Conservation (phyloP, 2,797 vertebrate genomes). For the Chanos chanos region DNA sequence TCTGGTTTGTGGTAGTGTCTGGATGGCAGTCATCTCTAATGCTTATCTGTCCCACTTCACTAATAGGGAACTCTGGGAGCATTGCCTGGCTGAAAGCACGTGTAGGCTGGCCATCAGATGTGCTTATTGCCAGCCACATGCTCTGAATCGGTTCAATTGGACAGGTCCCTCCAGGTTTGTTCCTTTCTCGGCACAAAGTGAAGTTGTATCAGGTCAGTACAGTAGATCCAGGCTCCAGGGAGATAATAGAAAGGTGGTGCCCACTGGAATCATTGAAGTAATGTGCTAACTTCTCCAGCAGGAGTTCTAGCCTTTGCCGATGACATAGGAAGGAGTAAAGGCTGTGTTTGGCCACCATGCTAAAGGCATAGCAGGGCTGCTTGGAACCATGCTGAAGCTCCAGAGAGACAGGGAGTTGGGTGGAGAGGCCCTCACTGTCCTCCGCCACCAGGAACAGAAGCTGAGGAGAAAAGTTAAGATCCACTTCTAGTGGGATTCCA, state of each 20-base stretch:
- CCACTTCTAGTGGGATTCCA: conserved; percentile 49
- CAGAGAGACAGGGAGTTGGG: conserved; percentile 39
- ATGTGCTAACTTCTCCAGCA: conserved; percentile 57
- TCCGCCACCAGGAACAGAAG: conserved; percentile 49
- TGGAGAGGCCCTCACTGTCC: conserved; percentile 46
- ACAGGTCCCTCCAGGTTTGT: conserved; percentile 25
- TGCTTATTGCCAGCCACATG: conserved; percentile 41
- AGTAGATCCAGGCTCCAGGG: conserved; percentile 55
- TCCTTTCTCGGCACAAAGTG: conserved; percentile 32
- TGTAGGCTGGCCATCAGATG: conserved; percentile 20
- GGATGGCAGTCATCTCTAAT: conserved; percentile 38
- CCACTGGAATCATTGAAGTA: conserved; percentile 49
- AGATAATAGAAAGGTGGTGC: conserved; percentile 30
- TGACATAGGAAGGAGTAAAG: conserved; percentile 56
- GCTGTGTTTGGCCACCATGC: conserved; percentile 46
- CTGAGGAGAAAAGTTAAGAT: conserved; percentile 60
- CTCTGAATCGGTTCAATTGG: conserved; percentile 28
- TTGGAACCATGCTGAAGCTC: conserved; percentile 35
- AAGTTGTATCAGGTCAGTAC: conserved; percentile 59
- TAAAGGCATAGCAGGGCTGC: conserved; percentile 52
- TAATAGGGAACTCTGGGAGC: conserved; percentile 60
- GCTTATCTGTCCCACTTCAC: conserved; percentile 37
- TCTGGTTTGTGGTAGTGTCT: neutral
- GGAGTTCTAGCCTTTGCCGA: conserved; percentile 45
- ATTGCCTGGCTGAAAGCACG: conserved; percentile 51